Evolutionary conservation across 2,888 invertebrate species (phyloP).

Genomic region (Emmelina monodactyla): DNA sequence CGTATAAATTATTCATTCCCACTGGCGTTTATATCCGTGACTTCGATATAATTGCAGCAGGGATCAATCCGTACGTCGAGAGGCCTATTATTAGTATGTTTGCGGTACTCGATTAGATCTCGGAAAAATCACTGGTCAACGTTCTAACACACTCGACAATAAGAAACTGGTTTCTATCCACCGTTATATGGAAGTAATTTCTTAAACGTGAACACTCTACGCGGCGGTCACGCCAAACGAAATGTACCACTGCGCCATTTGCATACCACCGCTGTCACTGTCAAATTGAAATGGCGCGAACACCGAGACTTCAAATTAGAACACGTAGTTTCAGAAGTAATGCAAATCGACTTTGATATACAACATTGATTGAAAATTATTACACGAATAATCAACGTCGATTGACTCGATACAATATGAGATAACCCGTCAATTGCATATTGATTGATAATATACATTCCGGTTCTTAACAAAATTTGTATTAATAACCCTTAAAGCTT

Average conservation of each 20-base stretch:
- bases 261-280: constrained; percentile 19
- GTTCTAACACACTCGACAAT: constrained; percentile 26
- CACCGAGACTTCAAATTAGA: constrained; percentile 20
- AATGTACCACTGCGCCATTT: constrained; percentile 22
- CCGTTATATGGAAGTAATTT: constrained; percentile 55
- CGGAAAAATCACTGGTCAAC: constrained; percentile 38
- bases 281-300: constrained; percentile 21
- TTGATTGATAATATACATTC: too few species aligned
- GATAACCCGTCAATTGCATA: too few species aligned
- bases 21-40: too few species aligned
- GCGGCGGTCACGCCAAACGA: constrained; percentile 7
- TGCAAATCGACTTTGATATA: too few species aligned
- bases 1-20: too few species aligned
- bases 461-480: too few species aligned
- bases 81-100: constrained; percentile 5
- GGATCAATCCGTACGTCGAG: neutral
- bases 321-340: constrained; percentile 15
- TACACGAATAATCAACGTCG: too few species aligned
- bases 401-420: too few species aligned
- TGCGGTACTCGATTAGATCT: constrained; percentile 19
- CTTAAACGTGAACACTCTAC: constrained; percentile 31
- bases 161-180: constrained; percentile 44
- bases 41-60: constrained; percentile 1
- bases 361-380: too few species aligned
- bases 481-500: too few species aligned